These are phyloP conservation scores for Acanthis flammea DNA, from an alignment of 2,797 vertebrate genomes.

Conservation along the genomic window DNA sequence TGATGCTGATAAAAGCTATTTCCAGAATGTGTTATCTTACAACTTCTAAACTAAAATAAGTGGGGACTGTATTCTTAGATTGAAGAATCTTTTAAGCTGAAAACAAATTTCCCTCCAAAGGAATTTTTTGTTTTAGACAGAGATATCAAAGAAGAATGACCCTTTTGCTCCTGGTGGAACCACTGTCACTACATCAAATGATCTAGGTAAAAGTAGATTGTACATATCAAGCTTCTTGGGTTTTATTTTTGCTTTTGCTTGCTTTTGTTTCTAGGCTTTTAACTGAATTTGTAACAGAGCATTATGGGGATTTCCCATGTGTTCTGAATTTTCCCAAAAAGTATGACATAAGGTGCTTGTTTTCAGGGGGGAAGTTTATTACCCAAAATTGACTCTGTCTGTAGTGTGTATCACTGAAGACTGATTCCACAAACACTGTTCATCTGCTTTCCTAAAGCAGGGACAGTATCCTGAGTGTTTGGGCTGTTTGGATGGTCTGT, in stretches of 20 bases:
- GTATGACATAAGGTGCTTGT: background rate
- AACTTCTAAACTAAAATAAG: background rate
- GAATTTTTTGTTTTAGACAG: slow-evolving; percentile 79
- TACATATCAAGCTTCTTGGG: background rate
- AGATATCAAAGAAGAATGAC: slow-evolving; percentile 83
- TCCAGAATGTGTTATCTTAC: background rate
- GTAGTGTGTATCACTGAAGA: background rate
- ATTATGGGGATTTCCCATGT: background rate
- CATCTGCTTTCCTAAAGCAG: background rate
- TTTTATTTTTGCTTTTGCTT: background rate
- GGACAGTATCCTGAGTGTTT: background rate
- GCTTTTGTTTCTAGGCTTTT: background rate
- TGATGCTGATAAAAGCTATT: background rate
- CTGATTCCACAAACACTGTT: background rate
- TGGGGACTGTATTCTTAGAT: background rate
- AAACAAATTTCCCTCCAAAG: slow-evolving; percentile 20
- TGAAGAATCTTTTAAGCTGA: background rate
- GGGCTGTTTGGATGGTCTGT: background rate
- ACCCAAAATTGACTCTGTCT: background rate
- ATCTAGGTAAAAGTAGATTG: slow-evolving; percentile 81
- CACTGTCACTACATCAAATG: slow-evolving; percentile 81
- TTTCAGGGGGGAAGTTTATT: background rate
- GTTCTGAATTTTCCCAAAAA: background rate
- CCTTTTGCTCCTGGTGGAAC: slow-evolving; percentile 97
- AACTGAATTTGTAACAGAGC: background rate